phyloP scores from a whole-genome alignment of 2,113 vertebrate genomes.

The Sporophila hypoxantha region DNA sequence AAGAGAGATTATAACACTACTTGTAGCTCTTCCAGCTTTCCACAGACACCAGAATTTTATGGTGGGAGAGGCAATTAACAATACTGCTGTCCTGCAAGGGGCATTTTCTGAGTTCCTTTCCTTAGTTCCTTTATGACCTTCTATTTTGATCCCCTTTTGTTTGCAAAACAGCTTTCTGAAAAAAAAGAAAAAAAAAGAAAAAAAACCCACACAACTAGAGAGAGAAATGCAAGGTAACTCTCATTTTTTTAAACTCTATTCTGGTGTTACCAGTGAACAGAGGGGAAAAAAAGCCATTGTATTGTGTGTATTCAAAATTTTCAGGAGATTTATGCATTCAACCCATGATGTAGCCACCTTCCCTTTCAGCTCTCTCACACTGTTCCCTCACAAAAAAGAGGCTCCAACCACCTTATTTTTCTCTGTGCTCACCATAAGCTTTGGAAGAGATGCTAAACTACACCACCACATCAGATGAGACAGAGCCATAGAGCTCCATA shows the following conservation, averaged over 20 bases:
- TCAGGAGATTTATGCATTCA: background rate
- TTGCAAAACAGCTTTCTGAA: background rate
- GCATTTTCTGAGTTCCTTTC: background rate
- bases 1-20: conserved; percentile 40
- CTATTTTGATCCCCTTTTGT: background rate
- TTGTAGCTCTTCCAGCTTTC: conserved; percentile 31
- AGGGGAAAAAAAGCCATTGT: background rate
- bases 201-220: background rate
- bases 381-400: background rate
- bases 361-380: background rate
- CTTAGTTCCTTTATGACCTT: background rate
- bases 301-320: background rate
- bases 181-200: background rate
- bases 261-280: background rate
- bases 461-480: background rate
- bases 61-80: background rate
- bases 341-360: background rate
- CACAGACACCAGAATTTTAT: conserved; percentile 10
- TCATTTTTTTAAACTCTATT: background rate
- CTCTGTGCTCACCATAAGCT: background rate
- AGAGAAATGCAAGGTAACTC: background rate
- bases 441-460: background rate
- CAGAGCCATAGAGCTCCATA: background rate
- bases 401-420: background rate
- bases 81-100: background rate